Conservation (phyloP, 2,113 vertebrate genomes). For the Gobio gobio region DNA sequence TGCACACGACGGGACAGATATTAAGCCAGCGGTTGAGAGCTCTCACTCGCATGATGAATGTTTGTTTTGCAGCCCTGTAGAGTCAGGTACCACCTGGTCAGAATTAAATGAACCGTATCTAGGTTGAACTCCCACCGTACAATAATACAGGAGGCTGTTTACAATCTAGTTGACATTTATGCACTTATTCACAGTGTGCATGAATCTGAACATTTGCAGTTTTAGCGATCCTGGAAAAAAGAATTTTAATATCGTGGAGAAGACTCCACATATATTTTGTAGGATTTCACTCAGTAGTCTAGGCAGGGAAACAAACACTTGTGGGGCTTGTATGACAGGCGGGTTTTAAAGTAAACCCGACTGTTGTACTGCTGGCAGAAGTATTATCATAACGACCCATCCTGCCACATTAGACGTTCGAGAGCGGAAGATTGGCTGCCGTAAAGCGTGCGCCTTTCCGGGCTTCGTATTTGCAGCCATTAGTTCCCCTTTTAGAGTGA, state of each 20-base stretch:
- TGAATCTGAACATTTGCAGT: constrained; percentile 21
- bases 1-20: constrained; percentile 16
- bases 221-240: constrained; percentile 34
- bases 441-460: constrained; percentile 25
- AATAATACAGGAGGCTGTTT: constrained; percentile 42
- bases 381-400: constrained; percentile 50
- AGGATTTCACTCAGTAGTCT: not conserved
- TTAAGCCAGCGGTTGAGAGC: constrained; percentile 8
- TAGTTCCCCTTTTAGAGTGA: constrained; percentile 45
- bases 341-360: constrained; percentile 37
- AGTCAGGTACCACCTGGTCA: constrained; percentile 39
- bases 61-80: constrained; percentile 37
- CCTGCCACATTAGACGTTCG: constrained; percentile 50
- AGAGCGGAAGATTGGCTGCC: constrained; percentile 37
- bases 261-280: not conserved
- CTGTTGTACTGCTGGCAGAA: constrained; percentile 35
- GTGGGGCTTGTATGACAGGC: constrained; percentile 36
- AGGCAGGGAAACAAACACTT: not conserved
- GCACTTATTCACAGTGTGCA: constrained; percentile 32
- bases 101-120: constrained; percentile 51
- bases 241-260: not conserved
- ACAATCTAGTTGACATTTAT: constrained; percentile 43
- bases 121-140: constrained; percentile 46
- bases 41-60: constrained; percentile 44
- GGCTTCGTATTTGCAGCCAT: constrained; percentile 42